A percentile compares a stretch with the other conserved stretches of the same genome.
phyloP scores from a whole-genome alignment of 2,888 invertebrate species.

The Lumbricus terrestris region DNA sequence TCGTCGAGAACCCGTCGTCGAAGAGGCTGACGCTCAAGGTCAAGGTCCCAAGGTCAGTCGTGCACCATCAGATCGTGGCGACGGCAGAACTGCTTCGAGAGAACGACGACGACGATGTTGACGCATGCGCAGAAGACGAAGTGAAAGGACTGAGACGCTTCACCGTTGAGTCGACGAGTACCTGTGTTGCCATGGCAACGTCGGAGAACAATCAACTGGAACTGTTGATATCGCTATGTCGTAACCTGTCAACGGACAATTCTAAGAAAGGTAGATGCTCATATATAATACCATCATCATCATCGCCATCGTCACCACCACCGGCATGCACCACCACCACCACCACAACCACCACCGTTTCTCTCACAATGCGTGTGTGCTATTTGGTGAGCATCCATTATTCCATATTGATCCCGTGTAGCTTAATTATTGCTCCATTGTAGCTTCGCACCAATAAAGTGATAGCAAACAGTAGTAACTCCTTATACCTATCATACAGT shows the following conservation, averaged over 20 bases:
- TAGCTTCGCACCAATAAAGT: no score
- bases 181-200: neutral
- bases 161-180: neutral
- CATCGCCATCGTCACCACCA: conserved; percentile 4
- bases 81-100: neutral
- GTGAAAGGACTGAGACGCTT: neutral
- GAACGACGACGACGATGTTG: no score
- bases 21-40: neutral
- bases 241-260: neutral
- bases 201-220: neutral
- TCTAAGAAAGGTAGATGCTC: neutral
- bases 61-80: neutral
- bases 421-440: no score
- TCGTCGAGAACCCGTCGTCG: neutral
- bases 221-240: neutral
- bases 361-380: no score
- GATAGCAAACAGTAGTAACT: no score
- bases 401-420: no score
- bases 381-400: no score
- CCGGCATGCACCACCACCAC: neutral
- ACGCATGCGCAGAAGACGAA: neutral
- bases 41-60: neutral
- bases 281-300: neutral
- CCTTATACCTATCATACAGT: no score
- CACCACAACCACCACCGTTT: neutral